Conservation (phyloP, 1,140 invertebrate genomes). For the Periplaneta americana region DNA sequence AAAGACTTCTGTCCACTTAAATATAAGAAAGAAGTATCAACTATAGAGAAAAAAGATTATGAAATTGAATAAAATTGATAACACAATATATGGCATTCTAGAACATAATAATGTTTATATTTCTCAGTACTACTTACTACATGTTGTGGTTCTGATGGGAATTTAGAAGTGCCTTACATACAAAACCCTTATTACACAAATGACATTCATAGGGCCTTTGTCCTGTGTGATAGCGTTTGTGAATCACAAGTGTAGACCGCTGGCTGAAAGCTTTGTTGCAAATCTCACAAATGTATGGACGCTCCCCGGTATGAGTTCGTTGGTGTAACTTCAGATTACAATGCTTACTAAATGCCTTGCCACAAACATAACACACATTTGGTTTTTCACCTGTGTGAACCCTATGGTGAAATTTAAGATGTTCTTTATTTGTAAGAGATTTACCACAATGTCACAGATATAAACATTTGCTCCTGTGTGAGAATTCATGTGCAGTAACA, state of each 20-base stretch:
- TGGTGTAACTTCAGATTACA: constrained; percentile 58
- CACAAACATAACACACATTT: constrained; percentile 40
- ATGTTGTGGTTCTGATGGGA: constrained; percentile 26
- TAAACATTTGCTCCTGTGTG: constrained; percentile 36
- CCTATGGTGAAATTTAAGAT: constrained; percentile 49
- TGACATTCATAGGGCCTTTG: constrained; percentile 21
- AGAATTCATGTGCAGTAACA: neutral
- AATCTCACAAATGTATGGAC: constrained; percentile 41
- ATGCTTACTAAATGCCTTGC: constrained; percentile 52
- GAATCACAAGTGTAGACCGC: constrained; percentile 18
- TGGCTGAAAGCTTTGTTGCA: constrained; percentile 22
- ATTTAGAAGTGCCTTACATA: constrained; percentile 24
- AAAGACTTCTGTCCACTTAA: too few species aligned
- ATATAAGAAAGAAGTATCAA: too few species aligned
- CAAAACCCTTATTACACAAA: constrained; percentile 38
- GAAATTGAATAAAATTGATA: too few species aligned
- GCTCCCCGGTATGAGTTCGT: constrained; percentile 60
- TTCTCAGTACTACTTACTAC: too few species aligned
- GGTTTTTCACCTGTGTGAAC: constrained; percentile 53
- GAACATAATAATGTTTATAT: too few species aligned
- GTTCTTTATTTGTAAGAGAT: constrained; percentile 36
- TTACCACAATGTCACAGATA: constrained; percentile 40
- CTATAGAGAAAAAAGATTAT: too few species aligned
- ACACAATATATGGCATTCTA: too few species aligned
- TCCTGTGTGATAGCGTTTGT: constrained; percentile 31